Base-by-base conservation (phyloP, 1,140 invertebrate genomes). In the Drosophila equinoxialis region DNA sequence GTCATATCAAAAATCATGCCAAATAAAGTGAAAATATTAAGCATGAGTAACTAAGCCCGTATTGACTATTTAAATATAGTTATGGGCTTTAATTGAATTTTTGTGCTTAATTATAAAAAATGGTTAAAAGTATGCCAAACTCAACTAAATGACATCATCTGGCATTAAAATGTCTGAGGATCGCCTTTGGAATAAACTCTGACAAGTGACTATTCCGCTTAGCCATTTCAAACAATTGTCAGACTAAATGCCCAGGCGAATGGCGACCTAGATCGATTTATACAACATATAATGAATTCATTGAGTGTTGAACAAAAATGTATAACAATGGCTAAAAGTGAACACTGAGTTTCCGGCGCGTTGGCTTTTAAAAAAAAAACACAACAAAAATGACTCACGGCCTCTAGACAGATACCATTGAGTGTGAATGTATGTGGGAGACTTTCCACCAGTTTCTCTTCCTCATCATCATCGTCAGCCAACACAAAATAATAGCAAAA, bases 401-500 rank as follows among this genome's bases (percentile, higher is more conserved):
- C 13, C 48, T 51, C 51, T 37, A 76, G 72, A 76, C 71, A 65
- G 59, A 11, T 62, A 51, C 37, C 60, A 39, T 55, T 61, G 61
- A 57, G 69, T 69, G 58, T 20, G 20, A 41, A 37, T 26, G 33
- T n/a, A 10, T 37, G 37, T 39, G 37, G 11, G 37, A 39, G 51
- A 5, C 67, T n/a, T 33, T 17, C n/a, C 17, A 42, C 10, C 37
- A 10, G 35, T 3, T 37, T 11, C 11, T 11, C 35, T 37, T 37
- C 8, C 7, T 2, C 7, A 35, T 48, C 81, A 67, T 48, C 81
- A 65, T 45, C 65, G 11, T 51, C 54, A 65, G 57, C 37, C 64
- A 78, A 77, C 65, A 69, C 74, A 79, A 75, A 81, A 81, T 67
- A 82, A 78, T 68, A 68, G 75, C 71, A 82, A 86, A 30, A 86